Percentiles rank a stretch among this genome's conserved stretches.
These are phyloP conservation scores for Tupiocoris notatus DNA, from an alignment of 2,888 invertebrate species.

Conservation along the genomic window DNA sequence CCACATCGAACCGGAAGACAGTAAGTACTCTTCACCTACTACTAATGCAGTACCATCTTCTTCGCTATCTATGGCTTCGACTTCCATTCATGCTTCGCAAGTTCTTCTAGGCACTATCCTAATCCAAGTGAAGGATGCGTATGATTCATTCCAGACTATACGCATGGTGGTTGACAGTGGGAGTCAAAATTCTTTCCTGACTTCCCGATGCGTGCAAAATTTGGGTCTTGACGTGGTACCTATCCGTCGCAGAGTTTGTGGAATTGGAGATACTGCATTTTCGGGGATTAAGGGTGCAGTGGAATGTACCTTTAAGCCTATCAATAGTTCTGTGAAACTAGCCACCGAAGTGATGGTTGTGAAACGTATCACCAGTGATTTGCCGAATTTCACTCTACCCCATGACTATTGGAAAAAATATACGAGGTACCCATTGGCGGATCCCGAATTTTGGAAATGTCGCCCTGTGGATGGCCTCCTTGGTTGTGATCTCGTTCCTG, in stretches of 20 bases:
- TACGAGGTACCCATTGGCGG: slow-evolving; percentile 3
- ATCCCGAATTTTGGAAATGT: not conserved
- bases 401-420: not conserved
- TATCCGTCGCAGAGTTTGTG: not conserved
- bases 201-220: not conserved
- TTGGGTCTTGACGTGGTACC: not conserved
- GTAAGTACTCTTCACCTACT: not conserved
- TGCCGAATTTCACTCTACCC: not conserved
- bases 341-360: not conserved
- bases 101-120: slow-evolving; percentile 16
- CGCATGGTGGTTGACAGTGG: slow-evolving; percentile 40
- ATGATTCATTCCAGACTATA: not conserved
- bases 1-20: not conserved
- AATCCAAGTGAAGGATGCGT: slow-evolving; percentile 2
- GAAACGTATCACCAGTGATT: not conserved
- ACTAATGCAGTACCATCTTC: not conserved
- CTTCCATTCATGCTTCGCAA: not conserved
- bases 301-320: not conserved
- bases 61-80: not conserved
- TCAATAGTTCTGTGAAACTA: not conserved
- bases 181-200: slow-evolving; percentile 25
- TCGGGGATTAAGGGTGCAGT: not conserved
- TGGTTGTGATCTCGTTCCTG: slow-evolving; percentile 8
- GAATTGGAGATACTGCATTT: not conserved
- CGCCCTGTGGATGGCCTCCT: slow-evolving; percentile 1